Evolutionary conservation across 2,888 invertebrate genomes (phyloP).

Genomic region (Molorchus minor): DNA sequence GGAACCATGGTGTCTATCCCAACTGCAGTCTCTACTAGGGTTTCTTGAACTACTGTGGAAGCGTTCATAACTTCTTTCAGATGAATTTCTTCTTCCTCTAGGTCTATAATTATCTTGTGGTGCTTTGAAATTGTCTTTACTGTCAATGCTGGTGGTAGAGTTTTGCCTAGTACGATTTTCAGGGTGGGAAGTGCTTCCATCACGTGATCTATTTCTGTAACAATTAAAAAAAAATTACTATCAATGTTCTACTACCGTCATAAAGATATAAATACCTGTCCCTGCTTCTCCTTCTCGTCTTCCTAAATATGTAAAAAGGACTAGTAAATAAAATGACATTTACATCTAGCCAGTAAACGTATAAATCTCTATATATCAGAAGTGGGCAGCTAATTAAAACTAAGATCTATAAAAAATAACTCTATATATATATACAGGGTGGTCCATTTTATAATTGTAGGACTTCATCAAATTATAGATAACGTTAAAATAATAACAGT

Average conservation of each 20-base stretch:
- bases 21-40: slow-evolving; percentile 63
- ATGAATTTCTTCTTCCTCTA: slow-evolving; percentile 44
- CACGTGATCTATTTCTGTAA: slow-evolving; percentile 52
- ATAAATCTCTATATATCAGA: too few relatives aligned
- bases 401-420: too few relatives aligned
- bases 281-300: slow-evolving; percentile 48
- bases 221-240: background rate
- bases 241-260: background rate
- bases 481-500: too few relatives aligned
- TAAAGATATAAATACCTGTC: slow-evolving; percentile 44
- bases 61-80: slow-evolving; percentile 56
- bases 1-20: slow-evolving; percentile 60
- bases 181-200: slow-evolving; percentile 44
- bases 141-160: slow-evolving; percentile 49
- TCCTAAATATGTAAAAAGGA: slow-evolving; percentile 46
- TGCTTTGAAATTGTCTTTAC: slow-evolving; percentile 53
- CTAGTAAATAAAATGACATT: background rate
- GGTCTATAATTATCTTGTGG: slow-evolving; percentile 49
- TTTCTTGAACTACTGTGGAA: slow-evolving; percentile 48
- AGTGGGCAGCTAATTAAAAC: too few relatives aligned
- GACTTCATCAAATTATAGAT: too few relatives aligned
- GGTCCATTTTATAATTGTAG: too few relatives aligned
- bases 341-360: background rate
- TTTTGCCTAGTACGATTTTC: slow-evolving; percentile 44
- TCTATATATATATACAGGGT: too few relatives aligned